Percentiles rank a stretch among this genome's conserved stretches.
phyloP scores from a whole-genome alignment of 2,797 vertebrate species.

The Lepidocolaptes lacrymiger region DNA sequence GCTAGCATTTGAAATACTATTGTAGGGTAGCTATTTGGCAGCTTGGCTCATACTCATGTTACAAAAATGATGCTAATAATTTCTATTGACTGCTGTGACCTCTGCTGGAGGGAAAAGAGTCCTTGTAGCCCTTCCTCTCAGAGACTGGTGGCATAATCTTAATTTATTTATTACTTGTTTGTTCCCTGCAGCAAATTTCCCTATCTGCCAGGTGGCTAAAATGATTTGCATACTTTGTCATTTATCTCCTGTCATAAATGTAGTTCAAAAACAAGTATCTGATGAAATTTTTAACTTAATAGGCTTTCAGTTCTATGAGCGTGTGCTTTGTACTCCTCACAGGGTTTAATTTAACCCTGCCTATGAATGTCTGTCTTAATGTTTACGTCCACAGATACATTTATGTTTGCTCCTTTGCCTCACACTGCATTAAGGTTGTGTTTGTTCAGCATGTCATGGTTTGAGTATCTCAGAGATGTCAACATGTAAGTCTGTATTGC shows the following conservation, averaged over 20 bases:
- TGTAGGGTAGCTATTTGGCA: background rate
- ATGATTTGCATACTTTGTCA: constrained; percentile 1
- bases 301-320: background rate
- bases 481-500: background rate
- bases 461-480: background rate
- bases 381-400: background rate
- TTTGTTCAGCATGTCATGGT: background rate
- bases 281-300: background rate
- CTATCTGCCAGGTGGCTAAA: constrained; percentile 11
- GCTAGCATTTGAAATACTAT: background rate
- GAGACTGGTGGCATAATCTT: background rate
- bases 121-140: background rate
- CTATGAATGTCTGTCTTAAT: background rate
- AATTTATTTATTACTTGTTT: constrained; percentile 1
- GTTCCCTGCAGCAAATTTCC: constrained; percentile 25
- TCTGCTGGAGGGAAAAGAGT: constrained; percentile 23
- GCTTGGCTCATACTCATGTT: background rate
- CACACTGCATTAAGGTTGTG: background rate
- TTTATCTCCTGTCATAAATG: background rate
- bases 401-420: background rate
- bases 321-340: background rate
- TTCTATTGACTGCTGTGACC: constrained; percentile 45
- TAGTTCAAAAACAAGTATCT: background rate
- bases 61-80: constrained; percentile 33
- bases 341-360: background rate